phyloP scores from a whole-genome alignment of 2,888 invertebrate genomes.

The Epinotia bilunana region DNA sequence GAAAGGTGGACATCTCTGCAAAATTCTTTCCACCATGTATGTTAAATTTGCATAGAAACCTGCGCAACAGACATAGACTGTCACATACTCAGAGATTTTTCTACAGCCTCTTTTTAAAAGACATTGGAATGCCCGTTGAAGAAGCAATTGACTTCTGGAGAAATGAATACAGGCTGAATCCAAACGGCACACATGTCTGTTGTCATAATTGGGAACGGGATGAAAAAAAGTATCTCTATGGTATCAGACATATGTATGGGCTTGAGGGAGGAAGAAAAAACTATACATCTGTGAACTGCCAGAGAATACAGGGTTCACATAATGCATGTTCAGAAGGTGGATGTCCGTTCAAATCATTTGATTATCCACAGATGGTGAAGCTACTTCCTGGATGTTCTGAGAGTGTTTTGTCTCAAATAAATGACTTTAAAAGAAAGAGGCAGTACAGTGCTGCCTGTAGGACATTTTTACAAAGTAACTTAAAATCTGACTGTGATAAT shows the following conservation, averaged over 20 bases:
- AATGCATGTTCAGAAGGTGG: constrained; percentile 84
- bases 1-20: constrained; percentile 73
- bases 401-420: constrained; percentile 61
- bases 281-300: constrained; percentile 85
- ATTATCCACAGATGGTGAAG: constrained; percentile 67
- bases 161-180: constrained; percentile 84
- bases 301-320: constrained; percentile 82
- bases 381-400: constrained; percentile 61
- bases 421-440: constrained; percentile 59
- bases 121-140: constrained; percentile 87
- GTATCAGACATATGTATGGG: constrained; percentile 89
- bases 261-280: constrained; percentile 87
- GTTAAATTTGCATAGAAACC: constrained; percentile 83
- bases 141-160: constrained; percentile 88
- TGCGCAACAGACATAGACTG: constrained; percentile 85
- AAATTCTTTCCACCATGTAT: constrained; percentile 86
- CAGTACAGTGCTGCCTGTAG: constrained; percentile 68
- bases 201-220: constrained; percentile 87
- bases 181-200: constrained; percentile 78
- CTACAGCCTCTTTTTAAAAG: constrained; percentile 89
- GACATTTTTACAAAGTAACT: constrained; percentile 56
- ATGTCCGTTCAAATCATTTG: constrained; percentile 86
- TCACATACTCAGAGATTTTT: constrained; percentile 86
- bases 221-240: constrained; percentile 86
- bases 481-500: constrained; percentile 59